Base-by-base conservation (phyloP, 2,113 vertebrate species). In the Casuarius casuarius region DNA sequence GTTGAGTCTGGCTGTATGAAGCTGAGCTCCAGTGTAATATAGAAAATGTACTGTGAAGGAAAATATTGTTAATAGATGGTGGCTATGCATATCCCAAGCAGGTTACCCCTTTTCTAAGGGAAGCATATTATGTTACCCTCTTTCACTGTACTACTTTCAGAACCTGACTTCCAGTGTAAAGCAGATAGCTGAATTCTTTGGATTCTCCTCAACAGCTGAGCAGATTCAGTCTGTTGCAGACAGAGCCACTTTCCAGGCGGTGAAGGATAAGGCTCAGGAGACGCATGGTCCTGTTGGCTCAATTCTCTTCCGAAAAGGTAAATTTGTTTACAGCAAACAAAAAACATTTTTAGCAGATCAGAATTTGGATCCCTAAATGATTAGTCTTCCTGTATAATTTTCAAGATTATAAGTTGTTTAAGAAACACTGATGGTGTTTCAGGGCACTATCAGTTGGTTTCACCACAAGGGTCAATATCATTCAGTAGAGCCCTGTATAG, bases 231-330 rank as follows among this genome's bases (percentile, higher is more conserved):
- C 89, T 31, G 82, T 98, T 87, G 84, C 98, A 1, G 93, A 95
- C 31, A 95, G 81, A 14, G 98, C 97, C 56, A 97, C 97, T 76
- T 99, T 99, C 92, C 97, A 82, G 22, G 97, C 97, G 40, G 98
- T 98, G 98, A 98, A 90, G 66, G 74, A 97, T 8, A 98, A 91
- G 54, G 96, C 98, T 7, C 82, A 91, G 78, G 88, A 97, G 59
- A 97, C 97, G 5, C 96, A 98, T 6, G 98, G 97, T 9, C 19
- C 44, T 5, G 65, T 98, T 40, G 98, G 97, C 33, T 96, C 92
- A 0, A 44, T 98, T 90, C 58, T 99, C 91, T 99, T 99, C 95
- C 48, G 44, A 66, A 97, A 98, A 97, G 97, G 97, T 98, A 90
- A 93, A 91, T 62, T 61, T 56, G 9, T 63, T 73, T 76, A 54